Conservation (phyloP, 1,140 invertebrate species). For the Zaprionus africanus region DNA sequence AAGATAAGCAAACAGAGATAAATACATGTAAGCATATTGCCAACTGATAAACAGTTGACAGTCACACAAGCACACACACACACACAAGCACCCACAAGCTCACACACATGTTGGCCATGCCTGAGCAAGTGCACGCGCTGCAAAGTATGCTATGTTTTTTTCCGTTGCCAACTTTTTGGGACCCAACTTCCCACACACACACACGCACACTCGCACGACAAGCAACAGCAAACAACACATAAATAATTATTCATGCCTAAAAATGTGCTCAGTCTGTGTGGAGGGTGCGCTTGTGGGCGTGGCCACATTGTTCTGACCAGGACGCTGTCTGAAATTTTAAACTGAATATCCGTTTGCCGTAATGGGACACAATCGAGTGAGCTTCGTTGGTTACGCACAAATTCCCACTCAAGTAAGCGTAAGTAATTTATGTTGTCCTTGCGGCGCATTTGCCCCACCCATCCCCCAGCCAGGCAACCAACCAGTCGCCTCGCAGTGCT, state of each 20-base stretch:
- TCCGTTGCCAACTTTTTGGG: slow-evolving; percentile 63
- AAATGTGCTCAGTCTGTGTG: slow-evolving; percentile 40
- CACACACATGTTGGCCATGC: slow-evolving; percentile 55
- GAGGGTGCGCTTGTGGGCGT: background rate
- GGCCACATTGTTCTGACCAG: slow-evolving; percentile 45
- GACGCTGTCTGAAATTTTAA: slow-evolving; percentile 72
- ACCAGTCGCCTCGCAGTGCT: background rate
- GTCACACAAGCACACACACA: slow-evolving; percentile 14
- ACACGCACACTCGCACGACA: background rate
- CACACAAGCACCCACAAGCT: slow-evolving; percentile 17
- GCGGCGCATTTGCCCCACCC: slow-evolving; percentile 62
- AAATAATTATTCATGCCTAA: slow-evolving; percentile 80
- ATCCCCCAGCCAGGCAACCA: too few relatives aligned
- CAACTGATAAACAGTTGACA: slow-evolving; percentile 36
- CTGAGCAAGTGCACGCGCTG: slow-evolving; percentile 32
- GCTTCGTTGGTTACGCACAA: slow-evolving; percentile 83
- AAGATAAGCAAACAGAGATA: slow-evolving; percentile 20
- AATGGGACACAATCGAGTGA: slow-evolving; percentile 83
- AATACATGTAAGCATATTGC: slow-evolving; percentile 26
- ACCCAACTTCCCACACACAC: slow-evolving; percentile 16
- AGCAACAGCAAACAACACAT: slow-evolving; percentile 50
- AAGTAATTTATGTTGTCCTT: slow-evolving; percentile 84
- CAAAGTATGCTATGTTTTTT: slow-evolving; percentile 57
- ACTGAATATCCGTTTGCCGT: slow-evolving; percentile 81
- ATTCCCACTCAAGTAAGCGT: slow-evolving; percentile 84